Evolutionary conservation across 2,113 vertebrate species (phyloP), one percentile per base, ranked within the genome.

Genomic region (Psilopogon haemacephalus): DNA sequence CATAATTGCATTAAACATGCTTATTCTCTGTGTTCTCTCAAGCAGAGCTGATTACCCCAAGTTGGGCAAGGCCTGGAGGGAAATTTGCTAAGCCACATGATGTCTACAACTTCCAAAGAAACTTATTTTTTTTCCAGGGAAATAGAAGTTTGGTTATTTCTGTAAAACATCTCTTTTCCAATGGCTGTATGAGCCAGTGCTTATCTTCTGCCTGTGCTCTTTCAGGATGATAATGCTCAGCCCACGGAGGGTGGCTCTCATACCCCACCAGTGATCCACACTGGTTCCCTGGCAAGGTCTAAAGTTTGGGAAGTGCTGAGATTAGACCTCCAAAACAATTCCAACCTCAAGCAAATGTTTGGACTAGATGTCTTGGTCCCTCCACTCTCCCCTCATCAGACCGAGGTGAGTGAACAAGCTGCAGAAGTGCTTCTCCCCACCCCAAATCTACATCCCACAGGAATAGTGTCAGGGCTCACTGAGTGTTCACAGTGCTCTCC

Each of bases 1-100:
- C 94, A 89, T 96, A 97, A 98, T 96, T 97, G 96, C 97, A 97
- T 97, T 98, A 97, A 97, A 96, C 89, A 69, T 95, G 94, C 88
- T 89, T 21, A 88, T 94, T 97, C 97, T 96, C 95, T 6, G 3
- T 93, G 67, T 94, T 88, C 95, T 83, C 60, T 92, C 93, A 93
- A 33, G 88, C 94, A 96, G 94, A 95, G 85, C 95, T 97, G 97
- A 91, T 93, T 63, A 65, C 94, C 94, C 84, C 38, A 70, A 96
- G 95, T 84, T 56, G 95, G 93, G 96, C 96, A 93, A 79, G 93
- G 94, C 95, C 89, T 63, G 38, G 87, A 93, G 64, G 69, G 83
- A 64, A 63, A 94, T 95, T 79, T 97, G 96, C 93, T 86, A 93
- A 95, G 83, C 94, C 81, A 95, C 88, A 78, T 88, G 84, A 90